Evolutionary conservation across 2,888 invertebrate genomes (phyloP).

Genomic region (Tridacna crocea): DNA sequence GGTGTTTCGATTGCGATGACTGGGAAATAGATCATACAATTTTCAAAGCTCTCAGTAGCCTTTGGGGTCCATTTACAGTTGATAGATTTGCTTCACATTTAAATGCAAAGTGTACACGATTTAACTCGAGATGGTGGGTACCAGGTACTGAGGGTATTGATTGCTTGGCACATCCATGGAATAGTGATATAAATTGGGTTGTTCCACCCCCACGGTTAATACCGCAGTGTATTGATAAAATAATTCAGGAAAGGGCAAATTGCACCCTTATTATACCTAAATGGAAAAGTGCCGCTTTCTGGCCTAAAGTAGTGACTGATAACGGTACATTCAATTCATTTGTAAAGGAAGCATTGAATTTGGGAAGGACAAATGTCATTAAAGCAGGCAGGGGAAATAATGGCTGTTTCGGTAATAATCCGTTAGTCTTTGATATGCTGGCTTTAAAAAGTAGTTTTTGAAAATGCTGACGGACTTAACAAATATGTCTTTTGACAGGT

Average conservation of each 20-base stretch:
- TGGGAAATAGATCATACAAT: conserved; percentile 9
- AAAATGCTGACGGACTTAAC: neutral
- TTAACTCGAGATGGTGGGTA: conserved; percentile 38
- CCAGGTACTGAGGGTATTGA: conserved; percentile 26
- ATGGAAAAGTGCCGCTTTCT: conserved; percentile 36
- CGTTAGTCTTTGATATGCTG: conserved; percentile 5
- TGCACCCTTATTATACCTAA: conserved; percentile 34
- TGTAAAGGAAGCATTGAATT: neutral
- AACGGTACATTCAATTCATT: neutral
- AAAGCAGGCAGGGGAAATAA: neutral
- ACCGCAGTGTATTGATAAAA: conserved; percentile 20
- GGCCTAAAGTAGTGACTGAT: conserved; percentile 14
- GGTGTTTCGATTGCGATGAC: conserved; percentile 29
- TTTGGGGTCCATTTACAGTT: conserved; percentile 34
- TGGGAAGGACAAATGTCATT: neutral
- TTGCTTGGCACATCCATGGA: conserved; percentile 23
- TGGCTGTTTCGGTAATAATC: neutral
- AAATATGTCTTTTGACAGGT: conserved; percentile 12
- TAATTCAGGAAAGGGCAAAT: conserved; percentile 14
- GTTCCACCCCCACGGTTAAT: conserved; percentile 39
- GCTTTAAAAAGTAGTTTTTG: neutral
- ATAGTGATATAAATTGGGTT: conserved; percentile 24
- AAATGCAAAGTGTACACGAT: conserved; percentile 26
- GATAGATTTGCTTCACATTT: conserved; percentile 34
- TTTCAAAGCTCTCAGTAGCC: neutral